Base-by-base conservation (phyloP, 2,113 vertebrate genomes). In the Stigmatopora argus region DNA sequence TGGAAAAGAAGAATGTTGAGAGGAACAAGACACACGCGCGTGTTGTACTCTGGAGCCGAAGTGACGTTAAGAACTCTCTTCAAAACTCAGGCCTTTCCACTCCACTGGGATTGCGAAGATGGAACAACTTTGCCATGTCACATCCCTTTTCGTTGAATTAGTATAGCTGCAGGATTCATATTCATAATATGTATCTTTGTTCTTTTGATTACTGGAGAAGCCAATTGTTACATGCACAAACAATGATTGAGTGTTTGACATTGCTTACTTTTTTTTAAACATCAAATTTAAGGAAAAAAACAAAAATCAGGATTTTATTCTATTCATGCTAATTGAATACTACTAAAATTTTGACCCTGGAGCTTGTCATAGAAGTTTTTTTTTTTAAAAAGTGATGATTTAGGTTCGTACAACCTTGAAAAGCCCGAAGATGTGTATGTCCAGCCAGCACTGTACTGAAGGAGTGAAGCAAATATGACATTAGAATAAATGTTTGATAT, bases 61-160 rank as follows among this genome's bases (percentile, higher is more conserved):
- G 91, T 90, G 88, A 93, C 93, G 88, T 89, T 92, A 94, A 88
- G 91, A 93, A 95, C 92, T 94, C 78, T 78, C 77, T 93, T 91
- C 63, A 34, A 92, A 94, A 95, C 95, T 97, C 95, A 96, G 95
- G 95, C 94, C 93, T 96, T 96, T 95, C 92, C 93, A 92, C 69
- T 95, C 92, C 93, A 92, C 69, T 91, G 90, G 92, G 93, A 92
- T 92, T 90, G 93, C 78, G 65, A 70, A 67, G 73, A 71, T 65
- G 59, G 81, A 73, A 83, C 71, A 78, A 84, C 77, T 85, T 79
- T 85, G 72, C 83, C 72, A 82, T 81, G 84, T 85, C 79, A 77
- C 82, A 79, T 80, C 75, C 81, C 82, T 83, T 68, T 77, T 75
- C 75, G 83, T 87, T 86, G 84, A 88, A 79, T 89, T 87, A 80